Conservation (phyloP, 2,113 vertebrate genomes). For the Hyperopisus bebe region DNA sequence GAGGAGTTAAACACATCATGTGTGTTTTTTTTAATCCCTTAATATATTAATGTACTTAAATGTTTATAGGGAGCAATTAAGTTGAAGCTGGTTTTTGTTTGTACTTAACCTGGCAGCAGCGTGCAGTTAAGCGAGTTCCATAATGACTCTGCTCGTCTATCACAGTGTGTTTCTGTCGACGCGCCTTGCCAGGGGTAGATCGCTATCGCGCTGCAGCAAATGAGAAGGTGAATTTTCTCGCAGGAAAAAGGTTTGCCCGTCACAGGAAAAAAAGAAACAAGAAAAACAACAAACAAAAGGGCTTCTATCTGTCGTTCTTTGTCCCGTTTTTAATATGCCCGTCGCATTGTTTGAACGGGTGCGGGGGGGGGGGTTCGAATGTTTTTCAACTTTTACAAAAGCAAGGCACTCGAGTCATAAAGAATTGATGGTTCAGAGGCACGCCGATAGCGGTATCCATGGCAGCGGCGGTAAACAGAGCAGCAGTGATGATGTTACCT, state of each 20-base stretch:
- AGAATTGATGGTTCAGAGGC: conserved; percentile 56
- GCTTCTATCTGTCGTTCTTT: conserved; percentile 58
- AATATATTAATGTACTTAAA: conserved; percentile 42
- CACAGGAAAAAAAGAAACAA: conserved; percentile 46
- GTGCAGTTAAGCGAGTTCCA: conserved; percentile 70
- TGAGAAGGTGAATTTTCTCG: conserved; percentile 52
- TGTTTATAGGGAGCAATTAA: conserved; percentile 55
- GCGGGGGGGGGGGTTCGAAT: conserved; percentile 33
- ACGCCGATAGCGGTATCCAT: conserved; percentile 63
- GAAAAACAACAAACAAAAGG: conserved; percentile 59
- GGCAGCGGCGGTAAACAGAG: conserved; percentile 66
- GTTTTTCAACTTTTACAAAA: conserved; percentile 45
- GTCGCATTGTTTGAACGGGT: conserved; percentile 50
- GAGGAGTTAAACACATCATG: conserved; percentile 24
- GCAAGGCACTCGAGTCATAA: conserved; percentile 54
- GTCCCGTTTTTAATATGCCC: conserved; percentile 53
- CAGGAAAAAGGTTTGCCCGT: conserved; percentile 47
- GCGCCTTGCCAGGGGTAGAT: conserved; percentile 53
- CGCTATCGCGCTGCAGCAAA: conserved; percentile 57
- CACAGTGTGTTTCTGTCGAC: conserved; percentile 65
- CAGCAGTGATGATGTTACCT: conserved; percentile 60
- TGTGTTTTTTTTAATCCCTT: conserved; percentile 27
- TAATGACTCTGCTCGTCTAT: conserved; percentile 68
- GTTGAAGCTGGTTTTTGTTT: conserved; percentile 59
- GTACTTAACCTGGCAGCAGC: conserved; percentile 66